phyloP scores from a whole-genome alignment of 2,797 vertebrate species.

The Xerus rutilus region DNA sequence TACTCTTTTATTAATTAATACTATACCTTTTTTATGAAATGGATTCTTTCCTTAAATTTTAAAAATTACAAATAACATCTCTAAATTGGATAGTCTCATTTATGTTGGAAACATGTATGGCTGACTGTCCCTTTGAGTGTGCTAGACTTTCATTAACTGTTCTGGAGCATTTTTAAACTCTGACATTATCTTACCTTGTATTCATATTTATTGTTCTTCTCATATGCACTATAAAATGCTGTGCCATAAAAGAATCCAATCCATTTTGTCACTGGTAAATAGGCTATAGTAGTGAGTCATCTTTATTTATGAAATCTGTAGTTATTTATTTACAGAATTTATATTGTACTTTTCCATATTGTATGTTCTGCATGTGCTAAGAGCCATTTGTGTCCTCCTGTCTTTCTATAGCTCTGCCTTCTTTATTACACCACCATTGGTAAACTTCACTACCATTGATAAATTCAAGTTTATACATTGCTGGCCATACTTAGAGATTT shows the following conservation, averaged over 20 bases:
- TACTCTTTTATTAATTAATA: constrained; percentile 56
- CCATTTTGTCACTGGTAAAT: constrained; percentile 54
- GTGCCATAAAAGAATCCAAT: neutral
- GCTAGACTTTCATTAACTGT: neutral
- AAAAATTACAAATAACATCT: constrained; percentile 16
- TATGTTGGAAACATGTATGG: neutral
- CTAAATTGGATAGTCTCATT: constrained; percentile 11
- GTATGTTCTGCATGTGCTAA: neutral
- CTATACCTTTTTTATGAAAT: neutral
- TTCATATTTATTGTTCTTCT: constrained; percentile 20
- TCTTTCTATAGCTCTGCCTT: neutral
- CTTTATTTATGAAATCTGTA: neutral
- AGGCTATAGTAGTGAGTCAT: constrained; percentile 8
- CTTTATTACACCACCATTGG: neutral
- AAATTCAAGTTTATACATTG: neutral
- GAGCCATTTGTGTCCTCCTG: neutral
- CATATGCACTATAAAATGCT: neutral
- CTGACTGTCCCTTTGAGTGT: neutral
- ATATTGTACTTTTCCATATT: neutral
- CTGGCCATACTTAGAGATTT: neutral
- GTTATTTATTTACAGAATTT: constrained; percentile 57
- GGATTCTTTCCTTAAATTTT: constrained; percentile 29
- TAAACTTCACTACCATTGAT: neutral
- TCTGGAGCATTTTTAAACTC: constrained; percentile 6
- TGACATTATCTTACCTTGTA: neutral